Evolutionary conservation across 2,797 vertebrate genomes (phyloP).

Genomic region (Streptopelia turtur): DNA sequence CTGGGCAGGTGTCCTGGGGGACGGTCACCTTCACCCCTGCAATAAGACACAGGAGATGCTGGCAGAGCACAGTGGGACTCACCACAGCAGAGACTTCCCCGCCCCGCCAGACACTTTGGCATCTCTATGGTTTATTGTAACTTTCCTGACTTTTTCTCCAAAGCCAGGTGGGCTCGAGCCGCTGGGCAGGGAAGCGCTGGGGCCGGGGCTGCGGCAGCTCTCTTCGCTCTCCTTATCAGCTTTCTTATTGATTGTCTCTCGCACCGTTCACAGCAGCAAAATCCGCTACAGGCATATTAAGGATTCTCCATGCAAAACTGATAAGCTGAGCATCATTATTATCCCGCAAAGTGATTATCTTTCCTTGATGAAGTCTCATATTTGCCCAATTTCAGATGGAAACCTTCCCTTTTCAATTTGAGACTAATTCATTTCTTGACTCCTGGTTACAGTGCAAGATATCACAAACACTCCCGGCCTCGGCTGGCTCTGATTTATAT

Average conservation of each 20-base stretch:
- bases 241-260: slow-evolving; percentile 64
- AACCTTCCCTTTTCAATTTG: slow-evolving; percentile 72
- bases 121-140: neutral
- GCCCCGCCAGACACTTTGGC: neutral
- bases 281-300: slow-evolving; percentile 48
- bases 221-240: slow-evolving; percentile 34
- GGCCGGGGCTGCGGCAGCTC: fast-evolving
- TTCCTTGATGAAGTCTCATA: slow-evolving; percentile 73
- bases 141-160: neutral
- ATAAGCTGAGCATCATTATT: slow-evolving; percentile 73
- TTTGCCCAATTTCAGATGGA: slow-evolving; percentile 73
- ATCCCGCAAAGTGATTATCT: slow-evolving; percentile 72
- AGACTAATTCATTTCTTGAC: slow-evolving; percentile 74
- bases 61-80: fast-evolving
- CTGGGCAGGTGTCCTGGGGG: neutral
- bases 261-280: neutral
- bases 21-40: neutral
- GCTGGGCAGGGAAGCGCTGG: fast-evolving
- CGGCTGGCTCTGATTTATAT: slow-evolving; percentile 69
- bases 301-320: slow-evolving; percentile 69
- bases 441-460: slow-evolving; percentile 73
- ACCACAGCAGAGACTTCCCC: neutral
- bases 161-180: neutral
- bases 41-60: fast-evolving
- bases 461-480: slow-evolving; percentile 59